These are phyloP conservation scores for Myopa testacea DNA, from an alignment of 2,888 invertebrate species.

Conservation along the genomic window DNA sequence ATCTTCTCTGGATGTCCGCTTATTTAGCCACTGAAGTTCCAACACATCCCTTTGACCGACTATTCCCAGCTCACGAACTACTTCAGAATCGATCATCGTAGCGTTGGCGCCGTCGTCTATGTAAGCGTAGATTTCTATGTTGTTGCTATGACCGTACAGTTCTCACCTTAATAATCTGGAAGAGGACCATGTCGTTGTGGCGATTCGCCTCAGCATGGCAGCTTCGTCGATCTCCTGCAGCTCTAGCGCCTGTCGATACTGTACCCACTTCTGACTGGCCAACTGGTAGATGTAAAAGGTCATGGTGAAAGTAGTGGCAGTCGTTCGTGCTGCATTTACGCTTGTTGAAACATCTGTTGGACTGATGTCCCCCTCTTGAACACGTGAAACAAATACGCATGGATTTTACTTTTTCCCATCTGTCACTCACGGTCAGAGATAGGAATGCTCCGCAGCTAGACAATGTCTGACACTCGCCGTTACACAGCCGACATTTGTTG, in stretches of 20 bases:
- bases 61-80: no score
- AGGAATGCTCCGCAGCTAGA: slow-evolving; percentile 20
- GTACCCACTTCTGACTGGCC: not conserved
- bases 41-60: not conserved
- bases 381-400: slow-evolving; percentile 13
- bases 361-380: not conserved
- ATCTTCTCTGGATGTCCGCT: not conserved
- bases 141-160: not conserved
- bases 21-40: slow-evolving; percentile 19
- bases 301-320: not conserved
- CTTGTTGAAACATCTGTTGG: not conserved
- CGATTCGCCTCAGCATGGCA: slow-evolving; percentile 16
- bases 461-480: slow-evolving; percentile 1
- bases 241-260: not conserved
- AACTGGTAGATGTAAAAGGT: not conserved
- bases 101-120: not conserved
- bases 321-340: not conserved
- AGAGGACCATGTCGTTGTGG: not conserved
- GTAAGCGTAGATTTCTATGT: not conserved
- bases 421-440: slow-evolving; percentile 19
- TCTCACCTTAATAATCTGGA: not conserved
- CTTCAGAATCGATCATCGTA: not conserved
- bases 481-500: not conserved
- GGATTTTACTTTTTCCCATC: slow-evolving; percentile 33
- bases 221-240: not conserved